Evolutionary conservation across 1,140 invertebrate species (phyloP), one percentile per base, ranked within the genome.

Genomic region (Prorops nasuta): DNA sequence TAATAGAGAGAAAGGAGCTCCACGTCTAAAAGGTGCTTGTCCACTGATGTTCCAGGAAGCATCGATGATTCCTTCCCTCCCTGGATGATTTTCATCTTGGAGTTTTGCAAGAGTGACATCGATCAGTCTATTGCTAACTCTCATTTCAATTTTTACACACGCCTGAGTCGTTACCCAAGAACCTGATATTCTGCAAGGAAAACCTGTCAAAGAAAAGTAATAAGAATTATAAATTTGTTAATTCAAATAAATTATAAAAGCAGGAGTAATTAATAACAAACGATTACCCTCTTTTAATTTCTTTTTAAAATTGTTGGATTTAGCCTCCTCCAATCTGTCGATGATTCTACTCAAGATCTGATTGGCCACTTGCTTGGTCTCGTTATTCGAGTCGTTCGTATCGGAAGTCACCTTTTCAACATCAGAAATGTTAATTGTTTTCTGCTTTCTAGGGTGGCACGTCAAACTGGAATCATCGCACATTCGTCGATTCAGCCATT

Each of bases 181-280:
- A 7, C 66, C 67, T 28, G 66, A 51, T 20, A 70, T 46, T 53
- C 55, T 63, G 45, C 66, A 68, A 28, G 64, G 64, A 37, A 62
- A 60, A 42, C 64, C 66, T 70, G 43, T 47, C 55, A 54, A 44
- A n/a, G n/a, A n/a, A n/a, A n/a, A n/a, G n/a, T n/a, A n/a, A n/a
- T n/a, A n/a, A n/a, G n/a, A n/a, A n/a, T n/a, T n/a, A 28, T 6
- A 28, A 28, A 6, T 28, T 28, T 28, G 24, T 28, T n/a, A n/a
- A n/a, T n/a, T n/a, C n/a, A n/a, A 28, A 10, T 28, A 28, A 6
- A 28, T 28, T 28, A 6, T 28, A 6, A 4, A 28, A 28, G 4
- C 10, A 10, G 24, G 4, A 28, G 10, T 4, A 28, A 28, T 28
- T 28, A 6, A 10, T 28, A 6, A 28, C 10, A 28, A 28, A 6